Base-by-base conservation (phyloP, 2,888 invertebrate species). In the Dione juno region DNA sequence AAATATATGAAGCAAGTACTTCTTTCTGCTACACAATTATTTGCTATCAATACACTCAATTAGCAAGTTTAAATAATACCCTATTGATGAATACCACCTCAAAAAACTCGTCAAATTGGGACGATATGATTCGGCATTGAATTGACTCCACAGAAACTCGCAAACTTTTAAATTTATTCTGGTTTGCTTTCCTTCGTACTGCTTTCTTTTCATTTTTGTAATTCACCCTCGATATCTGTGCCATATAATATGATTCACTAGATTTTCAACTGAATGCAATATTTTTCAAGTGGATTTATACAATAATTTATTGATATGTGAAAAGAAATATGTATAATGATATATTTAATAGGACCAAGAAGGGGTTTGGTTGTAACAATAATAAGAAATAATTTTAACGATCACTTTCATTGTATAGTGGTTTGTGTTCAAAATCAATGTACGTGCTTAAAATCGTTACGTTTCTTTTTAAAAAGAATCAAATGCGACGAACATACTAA, bases 131-230 rank as follows among this genome's bases (percentile, higher is more conserved):
- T 76, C 76, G 74, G 75, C 71, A 77, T 79, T 77, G 76, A 79
- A 77, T 76, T 70, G 76, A 70, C 72, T 77, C 68, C 68, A 69
- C 58, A 70, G 75, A 70, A 70, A 72, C 69, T 73, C 69, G 75
- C 67, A 67, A 78, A 75, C 75, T 78, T 78, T 75, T 72, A 76
- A 77, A 78, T 77, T 78, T 78, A 78, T 78, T 76, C 78, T 73
- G 64, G 74, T 72, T 70, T 74, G 69, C 74, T 72, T 72, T 71
- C 73, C 71, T 72, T 74, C 70, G 70, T 69, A 70, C 68, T 71
- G 68, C 71, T 77, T 74, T 75, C 71, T 70, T 65, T 76, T 69
- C 74, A 74, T 77, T 76, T 77, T 74, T 74, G 75, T 77, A 71
- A 77, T 75, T 77, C 74, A 74, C 68, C 66, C 69, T 50, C 69